Evolutionary conservation across 2,113 vertebrate species (phyloP).

Genomic region (Psilopogon haemacephalus): DNA sequence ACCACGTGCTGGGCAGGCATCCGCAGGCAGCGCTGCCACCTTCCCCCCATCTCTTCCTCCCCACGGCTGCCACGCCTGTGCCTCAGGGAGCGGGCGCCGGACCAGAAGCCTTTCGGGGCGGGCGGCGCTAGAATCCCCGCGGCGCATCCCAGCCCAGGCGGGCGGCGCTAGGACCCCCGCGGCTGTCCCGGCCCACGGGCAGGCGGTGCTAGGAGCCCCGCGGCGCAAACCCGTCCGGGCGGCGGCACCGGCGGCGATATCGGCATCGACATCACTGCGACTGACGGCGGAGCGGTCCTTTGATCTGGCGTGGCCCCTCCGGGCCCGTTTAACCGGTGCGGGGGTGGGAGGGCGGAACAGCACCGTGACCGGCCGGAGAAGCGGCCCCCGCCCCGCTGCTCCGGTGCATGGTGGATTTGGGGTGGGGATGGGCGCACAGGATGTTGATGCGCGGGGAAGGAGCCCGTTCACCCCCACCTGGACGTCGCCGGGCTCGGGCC

Average conservation of each 20-base stretch:
- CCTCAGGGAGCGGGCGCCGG: not conserved
- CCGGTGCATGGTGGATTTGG: not conserved
- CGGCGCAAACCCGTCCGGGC: not conserved
- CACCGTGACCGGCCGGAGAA: not conserved
- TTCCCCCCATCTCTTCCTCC: too few species aligned
- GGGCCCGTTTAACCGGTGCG: not conserved
- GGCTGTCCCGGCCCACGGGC: not conserved
- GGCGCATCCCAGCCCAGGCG: accelerated
- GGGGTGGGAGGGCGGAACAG: not conserved
- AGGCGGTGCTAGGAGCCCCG: not conserved
- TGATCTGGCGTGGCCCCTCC: not conserved
- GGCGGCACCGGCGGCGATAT: not conserved
- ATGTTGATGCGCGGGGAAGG: not conserved
- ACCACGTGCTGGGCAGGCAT: not conserved
- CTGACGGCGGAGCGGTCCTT: not conserved
- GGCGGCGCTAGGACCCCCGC: not conserved
- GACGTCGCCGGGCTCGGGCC: not conserved
- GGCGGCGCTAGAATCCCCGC: not conserved
- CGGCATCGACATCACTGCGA: not conserved
- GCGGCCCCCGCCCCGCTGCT: not conserved
- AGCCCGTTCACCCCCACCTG: not conserved
- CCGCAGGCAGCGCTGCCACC: not conserved
- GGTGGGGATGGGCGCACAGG: too few species aligned
- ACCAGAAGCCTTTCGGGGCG: not conserved
- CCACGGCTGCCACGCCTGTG: not conserved